These are phyloP conservation scores for Pseudorasbora parva DNA, from an alignment of 2,113 vertebrate species.

Conservation along the genomic window DNA sequence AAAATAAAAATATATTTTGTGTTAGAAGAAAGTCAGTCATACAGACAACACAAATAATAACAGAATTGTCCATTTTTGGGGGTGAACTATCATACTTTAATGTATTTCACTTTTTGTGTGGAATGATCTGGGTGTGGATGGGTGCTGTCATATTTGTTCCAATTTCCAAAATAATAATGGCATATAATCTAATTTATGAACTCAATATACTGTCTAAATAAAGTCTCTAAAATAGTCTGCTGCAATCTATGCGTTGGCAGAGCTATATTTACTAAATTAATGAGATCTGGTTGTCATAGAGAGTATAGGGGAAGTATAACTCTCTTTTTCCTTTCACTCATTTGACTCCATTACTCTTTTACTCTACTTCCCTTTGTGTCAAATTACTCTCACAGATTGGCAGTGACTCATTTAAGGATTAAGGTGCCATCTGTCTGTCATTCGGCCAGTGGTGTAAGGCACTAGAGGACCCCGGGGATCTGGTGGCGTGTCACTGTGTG, in stretches of 20 bases:
- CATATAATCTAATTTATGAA: neutral
- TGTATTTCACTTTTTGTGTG: too few relatives aligned
- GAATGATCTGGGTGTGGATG: too few relatives aligned
- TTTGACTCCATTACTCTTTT: constrained; percentile 48
- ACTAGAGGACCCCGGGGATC: constrained; percentile 59
- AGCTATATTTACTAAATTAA: neutral
- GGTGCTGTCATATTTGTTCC: neutral
- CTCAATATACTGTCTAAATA: neutral
- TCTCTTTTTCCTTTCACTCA: constrained; percentile 43
- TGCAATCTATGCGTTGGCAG: neutral
- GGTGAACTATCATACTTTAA: neutral
- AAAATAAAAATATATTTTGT: too few relatives aligned
- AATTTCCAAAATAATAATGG: neutral
- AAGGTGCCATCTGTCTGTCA: constrained; percentile 62
- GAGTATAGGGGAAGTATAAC: neutral
- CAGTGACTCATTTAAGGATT: constrained; percentile 54
- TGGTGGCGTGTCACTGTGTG: constrained; percentile 55
- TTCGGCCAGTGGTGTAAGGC: constrained; percentile 44
- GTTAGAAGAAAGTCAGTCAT: too few relatives aligned
- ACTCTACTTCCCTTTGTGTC: constrained; percentile 53
- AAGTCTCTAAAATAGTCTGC: neutral
- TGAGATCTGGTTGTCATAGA: neutral
- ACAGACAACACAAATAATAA: too few relatives aligned
- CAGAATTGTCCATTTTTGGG: neutral
- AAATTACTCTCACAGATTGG: constrained; percentile 54